Evolutionary conservation across 2,888 invertebrate species (phyloP).

Genomic region (Campoplex nolae): DNA sequence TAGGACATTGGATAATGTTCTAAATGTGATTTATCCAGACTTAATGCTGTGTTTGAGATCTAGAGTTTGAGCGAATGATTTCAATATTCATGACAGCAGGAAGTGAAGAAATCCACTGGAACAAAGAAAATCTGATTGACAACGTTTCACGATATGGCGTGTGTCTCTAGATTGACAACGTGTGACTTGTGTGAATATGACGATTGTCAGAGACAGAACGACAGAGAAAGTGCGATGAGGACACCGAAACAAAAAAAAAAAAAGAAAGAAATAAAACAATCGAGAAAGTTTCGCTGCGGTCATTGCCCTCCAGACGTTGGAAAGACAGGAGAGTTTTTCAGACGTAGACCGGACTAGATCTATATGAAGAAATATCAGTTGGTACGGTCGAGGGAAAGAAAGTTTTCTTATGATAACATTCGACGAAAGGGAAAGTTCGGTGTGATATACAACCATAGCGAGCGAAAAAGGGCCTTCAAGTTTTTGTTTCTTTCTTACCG

Average conservation of each 20-base stretch:
- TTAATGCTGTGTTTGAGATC: not conserved
- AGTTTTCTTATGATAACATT: constrained; percentile 57
- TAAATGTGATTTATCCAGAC: no score
- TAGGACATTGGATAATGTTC: not conserved
- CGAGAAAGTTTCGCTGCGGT: constrained; percentile 49
- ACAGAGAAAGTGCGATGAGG: constrained; percentile 18
- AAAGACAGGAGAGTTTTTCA: constrained; percentile 4
- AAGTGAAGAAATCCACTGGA: not conserved
- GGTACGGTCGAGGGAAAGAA: constrained; percentile 46
- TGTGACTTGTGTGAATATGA: constrained; percentile 18
- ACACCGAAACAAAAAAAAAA: not conserved
- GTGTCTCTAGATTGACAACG: constrained; percentile 3
- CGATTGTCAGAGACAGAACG: constrained; percentile 6
- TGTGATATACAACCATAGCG: constrained; percentile 37
- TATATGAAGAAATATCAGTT: constrained; percentile 53
- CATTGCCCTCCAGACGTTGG: constrained; percentile 52
- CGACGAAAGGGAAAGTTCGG: constrained; percentile 61
- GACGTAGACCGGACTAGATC: constrained; percentile 45
- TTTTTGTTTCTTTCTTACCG: not conserved
- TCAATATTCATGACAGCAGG: not conserved
- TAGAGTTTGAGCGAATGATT: not conserved
- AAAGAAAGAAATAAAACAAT: constrained; percentile 8
- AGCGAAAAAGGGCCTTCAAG: not conserved
- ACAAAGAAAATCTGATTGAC: constrained; percentile 1
- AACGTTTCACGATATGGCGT: constrained; percentile 7